Base-by-base conservation (phyloP, 1,140 invertebrate species). In the Rhagoletis zephyria region DNA sequence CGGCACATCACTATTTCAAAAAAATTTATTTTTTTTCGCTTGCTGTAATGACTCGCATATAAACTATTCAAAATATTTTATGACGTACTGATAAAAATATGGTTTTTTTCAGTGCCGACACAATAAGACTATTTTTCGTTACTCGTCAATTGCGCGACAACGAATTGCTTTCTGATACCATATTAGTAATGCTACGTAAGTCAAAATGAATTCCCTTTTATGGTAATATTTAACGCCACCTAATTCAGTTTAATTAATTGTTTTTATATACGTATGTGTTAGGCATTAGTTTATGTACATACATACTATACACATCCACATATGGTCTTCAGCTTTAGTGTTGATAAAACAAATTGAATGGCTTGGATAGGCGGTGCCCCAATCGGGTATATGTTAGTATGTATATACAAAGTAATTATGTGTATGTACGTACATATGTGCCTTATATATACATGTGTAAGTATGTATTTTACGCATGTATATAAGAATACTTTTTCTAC, bases 81-180 rank as follows among this genome's bases (percentile, higher is more conserved):
- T 74, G 67, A 74, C 42, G 67, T 74, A 4, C 45, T 74, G 67
- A 74, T 74, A 45, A 74, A 70, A 70, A 70, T 70, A 70, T 70
- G 42, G 42, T 12, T 40, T 74, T 67, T 74, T 16, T 74, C 14
- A 74, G 64, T 40, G 12, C 3, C 9, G 10, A 67, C 30, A 7
- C 30, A 45, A 40, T 45, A n/a, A 48, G 1, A 42, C 16, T 45
- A 42, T 74, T 63, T 14, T 65, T 74, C 14, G 12, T 74, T 48
- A 48, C 40, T 48, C 42, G 14, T 16, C n/a, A 12, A 74, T 42
- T 16, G 7, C 14, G 45, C 42, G 67, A 74, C 45, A 74, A 74
- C 61, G 67, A 74, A 74, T 74, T 45, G 67, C 2, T 74, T 74
- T 74, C 40, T 74, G 40, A 48, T 74, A 45, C 67, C 67, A 74